Percentiles rank a stretch among this genome's conserved stretches.
Evolutionary conservation across 2,797 vertebrate genomes (phyloP).

Genomic region (Fistularia commersonii): DNA sequence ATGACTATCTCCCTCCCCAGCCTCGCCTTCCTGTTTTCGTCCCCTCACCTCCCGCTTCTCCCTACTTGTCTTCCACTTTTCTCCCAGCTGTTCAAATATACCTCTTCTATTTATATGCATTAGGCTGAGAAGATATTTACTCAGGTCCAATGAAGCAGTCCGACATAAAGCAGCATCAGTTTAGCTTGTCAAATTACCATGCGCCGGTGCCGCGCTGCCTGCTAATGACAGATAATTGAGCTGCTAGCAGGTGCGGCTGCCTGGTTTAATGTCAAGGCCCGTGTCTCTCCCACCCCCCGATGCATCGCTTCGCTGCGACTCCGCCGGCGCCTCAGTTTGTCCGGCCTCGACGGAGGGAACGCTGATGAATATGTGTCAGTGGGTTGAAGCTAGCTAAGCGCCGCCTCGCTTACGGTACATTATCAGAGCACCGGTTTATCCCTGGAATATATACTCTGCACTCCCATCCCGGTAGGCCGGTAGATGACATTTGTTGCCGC

Average conservation of each 20-base stretch:
- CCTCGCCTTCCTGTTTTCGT: constrained; percentile 5
- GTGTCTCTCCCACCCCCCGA: constrained; percentile 1
- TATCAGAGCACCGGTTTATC: not conserved
- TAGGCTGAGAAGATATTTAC: constrained; percentile 82
- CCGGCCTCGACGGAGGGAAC: not conserved
- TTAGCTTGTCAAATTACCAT: constrained; percentile 86
- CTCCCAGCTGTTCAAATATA: constrained; percentile 83
- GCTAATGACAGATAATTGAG: constrained; percentile 87
- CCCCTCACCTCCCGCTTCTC: constrained; percentile 7
- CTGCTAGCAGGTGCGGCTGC: constrained; percentile 70
- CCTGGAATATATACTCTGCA: not conserved
- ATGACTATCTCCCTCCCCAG: not conserved
- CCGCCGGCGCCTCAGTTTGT: constrained; percentile 21
- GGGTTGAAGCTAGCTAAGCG: not conserved
- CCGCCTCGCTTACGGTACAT: not conserved
- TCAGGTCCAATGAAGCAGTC: constrained; percentile 81
- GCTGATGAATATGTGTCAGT: constrained; percentile 19
- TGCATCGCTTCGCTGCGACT: too few relatives aligned
- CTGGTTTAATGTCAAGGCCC: constrained; percentile 26
- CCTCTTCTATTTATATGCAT: constrained; percentile 79
- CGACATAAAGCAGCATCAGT: constrained; percentile 82
- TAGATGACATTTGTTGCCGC: too few relatives aligned
- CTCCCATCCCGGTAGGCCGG: too few relatives aligned
- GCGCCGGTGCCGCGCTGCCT: constrained; percentile 44
- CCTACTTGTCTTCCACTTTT: constrained; percentile 5